Base-by-base conservation (phyloP, 30 jellyfish, hydroid and myxozoan genomes). In the Morbakka virulenta region DNA sequence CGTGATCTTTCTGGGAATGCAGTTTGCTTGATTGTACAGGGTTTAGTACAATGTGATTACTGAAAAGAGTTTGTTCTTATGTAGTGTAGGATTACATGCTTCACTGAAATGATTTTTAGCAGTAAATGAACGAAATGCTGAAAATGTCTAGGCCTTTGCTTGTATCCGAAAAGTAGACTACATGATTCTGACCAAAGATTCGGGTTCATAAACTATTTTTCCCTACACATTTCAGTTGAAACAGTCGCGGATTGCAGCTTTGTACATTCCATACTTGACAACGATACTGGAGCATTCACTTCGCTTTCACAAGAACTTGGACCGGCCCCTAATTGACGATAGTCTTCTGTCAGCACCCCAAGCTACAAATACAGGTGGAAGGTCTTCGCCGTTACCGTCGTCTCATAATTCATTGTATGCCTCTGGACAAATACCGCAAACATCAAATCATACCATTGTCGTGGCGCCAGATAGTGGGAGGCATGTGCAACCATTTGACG, bases 201-300 rank as follows among this genome's bases (percentile, higher is more conserved):
- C n/a, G n/a, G n/a, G n/a, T n/a, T n/a, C n/a, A n/a, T n/a, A n/a
- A n/a, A n/a, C n/a, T n/a, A n/a, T n/a, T n/a, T n/a, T n/a, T n/a
- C n/a, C n/a, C n/a, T n/a, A n/a, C n/a, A n/a, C n/a, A 35, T 31
- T 49, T 75, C 47, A 92, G 98, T 96, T 85, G 34, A 92, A 73
- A 52, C 98, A 85, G 21, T 80, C 96, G 22, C 70, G 98, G 14
- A 92, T 92, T 29, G 96, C 95, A 0, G 95, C 95, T 14, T 72
- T 92, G 52, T 92, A 92, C 87, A 80, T 92, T 32, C 98, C 98
- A 24, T 92, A 61, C 63, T 64, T 92, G 52, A 80, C 98, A 13
- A 92, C 85, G n/a, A 92, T 92, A 50, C 95, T 92, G 26, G 98
- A 92, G 87, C 98, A 92, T 64, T 93, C 98, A 1, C 51, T 85